phyloP scores from a whole-genome alignment of 1,140 invertebrate species.

The Periplaneta americana region DNA sequence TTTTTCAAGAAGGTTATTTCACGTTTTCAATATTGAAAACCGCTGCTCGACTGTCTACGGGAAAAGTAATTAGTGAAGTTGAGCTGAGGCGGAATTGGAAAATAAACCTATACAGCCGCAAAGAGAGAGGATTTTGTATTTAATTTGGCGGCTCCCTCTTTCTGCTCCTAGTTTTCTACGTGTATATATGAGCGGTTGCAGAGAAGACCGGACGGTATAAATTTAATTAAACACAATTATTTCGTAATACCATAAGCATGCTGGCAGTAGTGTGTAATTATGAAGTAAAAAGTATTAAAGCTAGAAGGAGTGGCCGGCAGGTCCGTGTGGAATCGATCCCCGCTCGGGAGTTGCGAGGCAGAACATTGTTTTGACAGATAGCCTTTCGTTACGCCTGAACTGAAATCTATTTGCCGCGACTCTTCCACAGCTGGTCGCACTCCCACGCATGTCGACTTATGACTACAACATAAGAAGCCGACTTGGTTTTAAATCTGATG shows the following conservation, averaged over 20 bases:
- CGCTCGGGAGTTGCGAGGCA: too few relatives aligned
- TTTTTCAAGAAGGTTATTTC: not conserved
- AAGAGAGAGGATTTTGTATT: slow-evolving; percentile 3
- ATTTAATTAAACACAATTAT: not conserved
- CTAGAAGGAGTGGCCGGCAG: too few relatives aligned
- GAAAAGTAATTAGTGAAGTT: not conserved
- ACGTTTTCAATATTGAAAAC: not conserved
- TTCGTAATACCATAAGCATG: not conserved
- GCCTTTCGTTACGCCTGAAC: too few relatives aligned
- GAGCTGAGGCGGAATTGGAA: not conserved
- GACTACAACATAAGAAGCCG: too few relatives aligned
- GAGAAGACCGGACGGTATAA: not conserved
- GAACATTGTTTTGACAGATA: too few relatives aligned
- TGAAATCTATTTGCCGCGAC: too few relatives aligned
- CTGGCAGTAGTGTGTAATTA: too few relatives aligned
- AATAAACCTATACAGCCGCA: not conserved
- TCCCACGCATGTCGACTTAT: too few relatives aligned
- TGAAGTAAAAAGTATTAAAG: too few relatives aligned
- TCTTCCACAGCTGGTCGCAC: too few relatives aligned
- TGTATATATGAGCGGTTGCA: not conserved
- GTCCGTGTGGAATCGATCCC: too few relatives aligned
- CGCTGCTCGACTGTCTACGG: not conserved
- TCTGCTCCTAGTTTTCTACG: not conserved
- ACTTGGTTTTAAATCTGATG: too few relatives aligned
- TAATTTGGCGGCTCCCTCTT: not conserved